A percentile compares a stretch with the other conserved stretches of the same genome.
Conservation (phyloP, 2,888 invertebrate genomes). For the Fabriciana adippe region DNA sequence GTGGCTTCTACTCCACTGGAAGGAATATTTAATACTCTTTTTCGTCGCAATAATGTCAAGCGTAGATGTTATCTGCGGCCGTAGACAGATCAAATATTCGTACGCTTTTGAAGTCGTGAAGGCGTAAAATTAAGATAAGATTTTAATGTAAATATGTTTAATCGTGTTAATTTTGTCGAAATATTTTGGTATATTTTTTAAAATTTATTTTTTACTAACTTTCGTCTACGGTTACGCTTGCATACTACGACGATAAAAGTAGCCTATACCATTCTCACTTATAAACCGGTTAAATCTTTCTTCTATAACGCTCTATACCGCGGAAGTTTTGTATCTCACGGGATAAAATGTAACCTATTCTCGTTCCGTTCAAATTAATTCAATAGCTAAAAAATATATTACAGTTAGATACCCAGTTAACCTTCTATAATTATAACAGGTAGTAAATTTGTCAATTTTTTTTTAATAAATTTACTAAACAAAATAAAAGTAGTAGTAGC, state of each 20-base stretch:
- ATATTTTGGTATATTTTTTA: constrained; percentile 11
- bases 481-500: constrained; percentile 44
- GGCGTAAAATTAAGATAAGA: constrained; percentile 71
- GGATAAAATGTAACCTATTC: too few relatives aligned
- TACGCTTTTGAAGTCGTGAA: constrained; percentile 62
- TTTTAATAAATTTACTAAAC: constrained; percentile 5
- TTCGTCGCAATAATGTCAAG: constrained; percentile 69
- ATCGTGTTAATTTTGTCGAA: constrained; percentile 26
- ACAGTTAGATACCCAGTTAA: too few relatives aligned
- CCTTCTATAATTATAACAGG: too few relatives aligned
- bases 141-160: constrained; percentile 41
- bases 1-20: constrained; percentile 36
- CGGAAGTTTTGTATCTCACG: too few relatives aligned
- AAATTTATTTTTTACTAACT: not conserved
- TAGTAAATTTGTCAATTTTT: too few relatives aligned
- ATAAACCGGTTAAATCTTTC: too few relatives aligned
- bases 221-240: not conserved
- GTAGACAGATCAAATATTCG: constrained; percentile 68
- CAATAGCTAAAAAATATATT: too few relatives aligned
- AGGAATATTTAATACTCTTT: constrained; percentile 47
- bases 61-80: constrained; percentile 65
- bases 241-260: too few relatives aligned
- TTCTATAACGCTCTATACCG: too few relatives aligned
- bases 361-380: too few relatives aligned
- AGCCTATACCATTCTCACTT: too few relatives aligned